Base-by-base conservation (phyloP, 2,113 vertebrate species). In the Eretmochelys imbricata region DNA sequence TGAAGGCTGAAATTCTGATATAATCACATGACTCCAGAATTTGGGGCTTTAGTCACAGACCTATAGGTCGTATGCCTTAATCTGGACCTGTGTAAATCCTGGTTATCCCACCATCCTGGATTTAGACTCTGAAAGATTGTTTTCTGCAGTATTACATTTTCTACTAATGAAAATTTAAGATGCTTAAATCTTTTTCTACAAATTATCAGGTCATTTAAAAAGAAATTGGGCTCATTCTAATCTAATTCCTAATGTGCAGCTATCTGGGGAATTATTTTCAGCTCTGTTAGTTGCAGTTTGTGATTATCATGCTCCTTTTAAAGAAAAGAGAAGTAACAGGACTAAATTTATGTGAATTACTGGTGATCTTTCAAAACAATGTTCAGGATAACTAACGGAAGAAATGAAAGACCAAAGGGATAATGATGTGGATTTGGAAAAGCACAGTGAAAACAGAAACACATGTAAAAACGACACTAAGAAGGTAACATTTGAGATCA, bases 211-310 rank as follows among this genome's bases (percentile, higher is more conserved):
- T 98, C 93, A 94, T 98, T 98, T 97, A 88, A 98, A 98, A 98
- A 93, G 97, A 98, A 98, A 97, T 98, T 95, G 93, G 97, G 94
- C 97, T 97, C 95, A 96, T 98, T 98, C 98, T 98, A 98, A 97
- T 97, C 98, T 98, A 98, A 98, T 98, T 98, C 95, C 95, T 96
- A 97, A 95, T 97, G 97, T 97, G 97, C 95, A 97, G 98, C 95
- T 98, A 96, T 98, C 97, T 96, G 91, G 97, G 97, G 98, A 98
- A 97, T 97, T 98, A 97, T 98, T 98, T 98, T 98, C 97, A 98
- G 97, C 97, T 98, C 93, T 81, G 91, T 97, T 97, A 97, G 96
- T 76, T 98, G 96, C 97, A 97, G 94, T 97, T 97, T 96, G 96
- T 92, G 98, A 97, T 98, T 98, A 98, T 97, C 97, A 93, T 78